phyloP scores from a whole-genome alignment of 2,888 invertebrate species.

The Thymelicus acteon region DNA sequence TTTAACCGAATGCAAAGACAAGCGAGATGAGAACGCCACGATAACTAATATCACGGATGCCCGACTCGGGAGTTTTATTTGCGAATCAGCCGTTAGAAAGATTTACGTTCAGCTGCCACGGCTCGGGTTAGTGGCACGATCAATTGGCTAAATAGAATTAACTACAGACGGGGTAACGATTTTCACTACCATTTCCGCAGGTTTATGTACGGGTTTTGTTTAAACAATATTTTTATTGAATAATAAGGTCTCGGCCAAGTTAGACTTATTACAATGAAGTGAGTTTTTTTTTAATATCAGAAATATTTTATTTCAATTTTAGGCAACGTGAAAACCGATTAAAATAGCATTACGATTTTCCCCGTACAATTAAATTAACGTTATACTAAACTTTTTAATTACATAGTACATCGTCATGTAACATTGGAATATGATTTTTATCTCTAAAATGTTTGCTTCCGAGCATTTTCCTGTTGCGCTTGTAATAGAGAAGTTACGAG shows the following conservation, averaged over 20 bases:
- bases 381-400: conserved; percentile 17
- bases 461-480: conserved; percentile 45
- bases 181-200: conserved; percentile 48
- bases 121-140: conserved; percentile 66
- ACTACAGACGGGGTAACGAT: conserved; percentile 55
- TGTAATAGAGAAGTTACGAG: conserved; percentile 53
- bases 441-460: conserved; percentile 46
- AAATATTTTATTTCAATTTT: no score
- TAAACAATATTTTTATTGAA: conserved; percentile 5
- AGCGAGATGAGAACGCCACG: conserved; percentile 64
- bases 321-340: no score
- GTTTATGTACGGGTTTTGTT: conserved; percentile 43
- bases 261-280: no score
- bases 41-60: conserved; percentile 69
- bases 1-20: conserved; percentile 71
- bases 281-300: no score
- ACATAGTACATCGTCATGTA: conserved; percentile 13
- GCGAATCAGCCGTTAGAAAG: conserved; percentile 68
- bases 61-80: conserved; percentile 67
- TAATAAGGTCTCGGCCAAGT: no score
- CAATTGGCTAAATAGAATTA: conserved; percentile 67
- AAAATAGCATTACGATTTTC: background rate
- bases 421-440: conserved; percentile 25
- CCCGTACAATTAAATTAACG: background rate
- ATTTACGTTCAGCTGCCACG: conserved; percentile 66